phyloP scores from a whole-genome alignment of 2,113 vertebrate genomes.

The Leptodactylus fuscus region DNA sequence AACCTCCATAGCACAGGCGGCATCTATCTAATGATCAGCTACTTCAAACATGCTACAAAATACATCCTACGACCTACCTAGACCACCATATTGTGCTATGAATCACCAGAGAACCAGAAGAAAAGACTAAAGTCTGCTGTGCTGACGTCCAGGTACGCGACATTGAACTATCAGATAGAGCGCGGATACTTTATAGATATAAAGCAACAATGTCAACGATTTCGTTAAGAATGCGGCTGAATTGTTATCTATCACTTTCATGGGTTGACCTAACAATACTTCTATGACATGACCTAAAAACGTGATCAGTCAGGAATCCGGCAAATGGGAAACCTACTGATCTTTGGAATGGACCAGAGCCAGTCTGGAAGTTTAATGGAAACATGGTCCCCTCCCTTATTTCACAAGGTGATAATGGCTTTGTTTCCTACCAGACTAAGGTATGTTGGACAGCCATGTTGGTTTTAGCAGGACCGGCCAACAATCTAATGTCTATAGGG shows the following conservation, averaged over 20 bases:
- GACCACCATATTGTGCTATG: conserved; percentile 7
- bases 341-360: background rate
- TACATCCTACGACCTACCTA: background rate
- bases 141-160: background rate
- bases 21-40: background rate
- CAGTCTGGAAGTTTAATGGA: background rate
- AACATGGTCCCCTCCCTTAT: background rate
- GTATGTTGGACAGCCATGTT: no score
- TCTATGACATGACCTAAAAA: background rate
- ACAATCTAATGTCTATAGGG: no score
- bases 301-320: background rate
- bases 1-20: background rate
- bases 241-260: background rate
- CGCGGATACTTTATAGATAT: background rate
- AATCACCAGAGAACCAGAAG: background rate
- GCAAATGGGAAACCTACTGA: background rate
- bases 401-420: background rate
- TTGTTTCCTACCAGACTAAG: background rate
- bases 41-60: background rate
- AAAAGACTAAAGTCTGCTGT: background rate
- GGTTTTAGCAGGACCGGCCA: no score
- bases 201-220: background rate
- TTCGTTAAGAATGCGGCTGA: background rate
- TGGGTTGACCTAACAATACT: conserved; percentile 3
- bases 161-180: background rate